A percentile compares a stretch with the other conserved stretches of the same genome.
These are phyloP conservation scores for Neosilurus hyrtlii DNA, from an alignment of 2,797 vertebrate genomes.

Conservation along the genomic window DNA sequence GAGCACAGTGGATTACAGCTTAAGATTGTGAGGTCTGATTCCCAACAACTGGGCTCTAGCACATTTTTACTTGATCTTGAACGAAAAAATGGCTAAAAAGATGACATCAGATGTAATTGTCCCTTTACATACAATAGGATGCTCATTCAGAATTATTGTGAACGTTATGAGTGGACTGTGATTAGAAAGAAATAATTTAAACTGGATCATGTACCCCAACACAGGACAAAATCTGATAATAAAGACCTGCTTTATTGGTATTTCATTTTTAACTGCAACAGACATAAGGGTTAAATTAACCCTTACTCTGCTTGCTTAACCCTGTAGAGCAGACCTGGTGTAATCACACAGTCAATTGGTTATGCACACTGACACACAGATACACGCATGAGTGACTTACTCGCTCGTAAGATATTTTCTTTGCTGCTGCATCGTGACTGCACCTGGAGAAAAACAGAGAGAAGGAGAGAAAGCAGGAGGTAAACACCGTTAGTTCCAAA, in stretches of 20 bases:
- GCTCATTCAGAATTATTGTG: background rate
- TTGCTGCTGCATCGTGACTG: conserved; percentile 99
- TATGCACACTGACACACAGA: background rate
- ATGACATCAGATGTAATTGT: background rate
- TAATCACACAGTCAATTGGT: conserved; percentile 8
- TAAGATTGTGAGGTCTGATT: background rate
- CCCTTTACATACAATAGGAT: background rate
- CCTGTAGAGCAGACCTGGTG: background rate
- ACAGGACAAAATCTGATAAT: background rate
- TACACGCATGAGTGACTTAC: conserved; percentile 73
- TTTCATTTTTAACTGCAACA: too few species aligned
- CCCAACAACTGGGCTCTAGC: background rate
- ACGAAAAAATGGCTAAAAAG: background rate
- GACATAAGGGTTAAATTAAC: too few species aligned
- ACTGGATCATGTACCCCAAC: background rate
- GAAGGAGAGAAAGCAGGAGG: conserved; percentile 26
- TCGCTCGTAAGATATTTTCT: conserved; percentile 99
- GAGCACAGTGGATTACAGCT: background rate
- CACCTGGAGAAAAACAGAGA: conserved; percentile 82
- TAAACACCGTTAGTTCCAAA: conserved; percentile 25
- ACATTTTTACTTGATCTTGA: background rate
- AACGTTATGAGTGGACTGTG: background rate
- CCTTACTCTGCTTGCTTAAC: background rate
- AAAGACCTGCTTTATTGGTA: too few species aligned
- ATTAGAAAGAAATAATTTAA: background rate